A percentile compares a stretch with the other conserved stretches of the same genome.
These are phyloP conservation scores for Chesias legatella DNA, from an alignment of 2,888 invertebrate species.

Conservation along the genomic window DNA sequence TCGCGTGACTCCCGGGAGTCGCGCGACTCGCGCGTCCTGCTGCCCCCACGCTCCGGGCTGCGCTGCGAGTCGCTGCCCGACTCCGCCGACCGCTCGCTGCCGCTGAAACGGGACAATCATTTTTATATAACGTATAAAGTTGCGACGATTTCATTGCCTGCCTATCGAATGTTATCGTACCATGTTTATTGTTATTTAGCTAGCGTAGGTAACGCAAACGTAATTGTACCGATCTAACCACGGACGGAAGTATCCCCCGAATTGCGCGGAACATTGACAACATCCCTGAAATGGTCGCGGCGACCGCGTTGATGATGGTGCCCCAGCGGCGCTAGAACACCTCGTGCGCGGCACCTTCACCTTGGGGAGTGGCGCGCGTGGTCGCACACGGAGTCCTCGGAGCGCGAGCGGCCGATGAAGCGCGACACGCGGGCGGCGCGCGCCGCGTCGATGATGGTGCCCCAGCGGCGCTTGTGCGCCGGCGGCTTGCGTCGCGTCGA, in stretches of 20 bases:
- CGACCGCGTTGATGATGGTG: slow-evolving; percentile 92
- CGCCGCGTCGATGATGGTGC: slow-evolving; percentile 92
- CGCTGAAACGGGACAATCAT: slow-evolving; percentile 38
- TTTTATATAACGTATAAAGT: too few relatives aligned
- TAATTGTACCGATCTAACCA: too few relatives aligned
- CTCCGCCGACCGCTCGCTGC: slow-evolving; percentile 85
- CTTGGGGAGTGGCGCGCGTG: slow-evolving; percentile 79
- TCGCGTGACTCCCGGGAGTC: slow-evolving; percentile 24
- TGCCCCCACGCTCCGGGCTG: slow-evolving; percentile 65
- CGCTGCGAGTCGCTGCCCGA: slow-evolving; percentile 86
- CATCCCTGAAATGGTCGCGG: too few relatives aligned
- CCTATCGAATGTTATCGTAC: too few relatives aligned
- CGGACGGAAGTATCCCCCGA: too few relatives aligned
- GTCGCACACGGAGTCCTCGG: slow-evolving; percentile 90
- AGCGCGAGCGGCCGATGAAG: slow-evolving; percentile 87
- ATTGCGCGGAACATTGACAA: too few relatives aligned
- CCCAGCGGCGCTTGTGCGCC: slow-evolving; percentile 89
- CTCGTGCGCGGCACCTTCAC: slow-evolving; percentile 27
- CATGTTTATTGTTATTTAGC: too few relatives aligned
- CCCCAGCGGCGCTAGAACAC: slow-evolving; percentile 83
- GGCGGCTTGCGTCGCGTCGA: slow-evolving; percentile 57
- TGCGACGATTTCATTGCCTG: too few relatives aligned
- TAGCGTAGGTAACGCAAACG: too few relatives aligned
- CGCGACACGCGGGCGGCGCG: slow-evolving; percentile 89
- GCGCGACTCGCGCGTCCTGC: slow-evolving; percentile 29